Evolutionary conservation across 2,113 vertebrate genomes (phyloP), one percentile per base, ranked within the genome.

Genomic region (Pteronura brasiliensis): DNA sequence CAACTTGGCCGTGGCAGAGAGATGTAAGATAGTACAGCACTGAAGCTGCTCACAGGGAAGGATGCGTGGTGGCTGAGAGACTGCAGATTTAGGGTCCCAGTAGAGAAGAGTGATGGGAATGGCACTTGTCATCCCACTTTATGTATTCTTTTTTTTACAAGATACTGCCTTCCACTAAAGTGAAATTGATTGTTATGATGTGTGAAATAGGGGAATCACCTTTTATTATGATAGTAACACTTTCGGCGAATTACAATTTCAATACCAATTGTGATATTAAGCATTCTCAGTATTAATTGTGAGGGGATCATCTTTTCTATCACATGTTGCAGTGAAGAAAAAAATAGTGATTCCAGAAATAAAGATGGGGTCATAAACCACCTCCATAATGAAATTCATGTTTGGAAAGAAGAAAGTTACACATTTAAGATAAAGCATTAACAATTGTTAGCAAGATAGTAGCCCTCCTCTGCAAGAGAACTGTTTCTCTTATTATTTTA

Each of bases 31-130:
- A 83, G 1, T 13, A 11, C 9, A 84, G 15, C 23, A 21, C 47
- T 39, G 87, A 87, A 76, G 59, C 8, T 21, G 11, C 4, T 71
- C 42, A 13, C 1, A 39, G 25, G 4, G 25, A 76, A 81, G 42
- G 5, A 47, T 39, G 1, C 1, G 27, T 5, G 2, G 27, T 10
- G 34, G 7, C 0, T 34, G 52, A 39, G 23, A 10, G 20, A 6
- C 39, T 65, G 27, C 36, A 88, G 36, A 36, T 4, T 57, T 17
- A 44, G 13, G 25, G 4, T 34, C 36, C 15, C 14, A 23, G 6
- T 0, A 84, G 34, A 87, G 17, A 9, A 93, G 47, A 55, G 4
- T 14, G 31, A 79, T 21, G 10, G 13, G 21, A 57, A 47, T 55
- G 20, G 39, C 13, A 49, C 9, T 21, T 36, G n/a, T 42, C 13